Evolutionary conservation across 2,113 vertebrate genomes (phyloP), one percentile per base, ranked within the genome.

Genomic region (Sitta europaea): DNA sequence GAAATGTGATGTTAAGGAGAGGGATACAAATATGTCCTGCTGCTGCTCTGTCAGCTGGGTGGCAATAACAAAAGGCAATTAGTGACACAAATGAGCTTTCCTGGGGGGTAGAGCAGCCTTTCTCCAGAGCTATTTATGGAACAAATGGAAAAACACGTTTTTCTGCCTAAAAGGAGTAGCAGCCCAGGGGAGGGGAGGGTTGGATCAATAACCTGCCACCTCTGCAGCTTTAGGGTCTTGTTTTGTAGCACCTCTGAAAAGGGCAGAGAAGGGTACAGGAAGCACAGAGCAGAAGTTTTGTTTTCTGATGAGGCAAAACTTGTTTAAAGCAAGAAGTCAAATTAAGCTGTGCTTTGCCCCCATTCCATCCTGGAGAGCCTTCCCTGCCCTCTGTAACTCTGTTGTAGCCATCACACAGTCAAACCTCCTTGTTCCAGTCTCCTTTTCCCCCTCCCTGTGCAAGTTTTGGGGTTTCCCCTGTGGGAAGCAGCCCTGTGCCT

Each of bases 81-180:
- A 72, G 68, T 63, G 82, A 89, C 55, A 61, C 54, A 89, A 73
- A 87, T 78, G 55, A 55, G 31, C 57, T 91, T 89, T 95, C 79
- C 73, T 91, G 53, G 67, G 73, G 57, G 68, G 35, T 57, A 63
- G 59, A 84, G 42, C 7, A 8, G 66, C 48, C 48, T 95, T 91
- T 84, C 63, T 74, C 63, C 74, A 27, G 40, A 78, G 29, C 68
- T 81, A n/a, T 75, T 87, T 62, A 21, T 61, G 76, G 84, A 88
- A 63, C 62, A 81, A 90, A 65, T 53, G 3, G 8, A 89, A 86
- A 91, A 94, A 43, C 68, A 40, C 28, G 6, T 21, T 9, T 28
- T 79, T 88, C 33, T 73, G 88, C 45, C 45, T 51, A 2, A 73
- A 79, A 75, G 66, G 65, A 82, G 25, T 24, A 48, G n/a, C 16